Evolutionary conservation across 2,797 vertebrate species (phyloP), one percentile per base, ranked within the genome.

Genomic region (Antrozous pallidus): DNA sequence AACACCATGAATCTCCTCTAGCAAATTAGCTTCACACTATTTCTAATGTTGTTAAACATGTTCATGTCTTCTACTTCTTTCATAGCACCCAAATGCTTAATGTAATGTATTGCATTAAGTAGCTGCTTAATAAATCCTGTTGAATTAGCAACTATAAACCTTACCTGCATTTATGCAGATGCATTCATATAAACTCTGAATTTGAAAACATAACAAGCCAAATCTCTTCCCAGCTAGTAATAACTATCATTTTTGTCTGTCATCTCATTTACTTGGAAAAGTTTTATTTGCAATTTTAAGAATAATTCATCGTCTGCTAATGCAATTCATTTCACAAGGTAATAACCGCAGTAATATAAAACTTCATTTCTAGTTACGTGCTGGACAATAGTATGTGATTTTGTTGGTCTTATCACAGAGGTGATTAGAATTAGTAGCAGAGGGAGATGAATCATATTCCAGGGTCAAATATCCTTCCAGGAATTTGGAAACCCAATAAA

Each of bases 311-410:
- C 73, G 75, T 63, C 88, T 79, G 38, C 33, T 80, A 81, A 86
- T 85, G 31, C 31, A 90, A 79, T 96, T 92, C 54, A 95, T 74
- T 69, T 82, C 82, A 28, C 67, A 94, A 97, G 94, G 90, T 90
- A 95, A 93, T 81, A 22, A 93, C 83, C 63, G 86, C 73, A 74
- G 69, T 56, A 81, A 91, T 74, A 85, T n/a, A 95, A 87, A 92
- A 92, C 84, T 74, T 90, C n/a, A 89, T 84, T 81, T 80, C 87
- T 65, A 87, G 38, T 70, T 54, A 96, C 88, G 47, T 88, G 71
- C 61, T 84, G 49, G 86, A 73, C 54, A 79, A 85, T 2, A 4
- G 49, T 65, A 86, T 61, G 28, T 54, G 73, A 89, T 84, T 94
- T 75, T 71, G 38, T 82, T 90, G 79, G 45, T 70, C 54, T 80